A percentile compares a stretch with the other conserved stretches of the same genome.
phyloP scores from a whole-genome alignment of 1,140 invertebrate genomes.

The Oryctes rhinoceros region DNA sequence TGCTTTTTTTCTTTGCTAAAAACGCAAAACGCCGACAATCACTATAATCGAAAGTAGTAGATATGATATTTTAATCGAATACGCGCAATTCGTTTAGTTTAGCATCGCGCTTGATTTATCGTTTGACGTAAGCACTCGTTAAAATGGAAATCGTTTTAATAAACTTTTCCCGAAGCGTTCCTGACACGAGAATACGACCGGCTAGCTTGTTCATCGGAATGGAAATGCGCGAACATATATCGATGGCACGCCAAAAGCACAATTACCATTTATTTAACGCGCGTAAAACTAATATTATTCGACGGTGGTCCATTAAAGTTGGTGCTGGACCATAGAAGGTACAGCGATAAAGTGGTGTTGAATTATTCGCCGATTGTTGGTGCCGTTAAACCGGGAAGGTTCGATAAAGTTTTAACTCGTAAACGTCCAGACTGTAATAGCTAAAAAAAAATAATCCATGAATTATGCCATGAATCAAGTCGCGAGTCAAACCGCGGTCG shows the following conservation, averaged over 20 bases:
- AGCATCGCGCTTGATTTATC: no score
- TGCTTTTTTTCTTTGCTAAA: no score
- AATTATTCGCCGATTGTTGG: neutral
- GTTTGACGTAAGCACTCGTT: neutral
- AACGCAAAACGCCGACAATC: no score
- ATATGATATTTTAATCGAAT: no score
- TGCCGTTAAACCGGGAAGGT: neutral
- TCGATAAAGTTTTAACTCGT: neutral
- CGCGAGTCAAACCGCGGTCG: no score
- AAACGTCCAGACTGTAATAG: no score
- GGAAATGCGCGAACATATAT: neutral
- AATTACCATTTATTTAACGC: neutral
- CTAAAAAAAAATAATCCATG: no score
- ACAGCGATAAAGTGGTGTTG: neutral
- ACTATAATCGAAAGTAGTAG: no score
- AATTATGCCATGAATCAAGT: no score
- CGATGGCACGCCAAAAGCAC: neutral
- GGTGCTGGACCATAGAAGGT: neutral
- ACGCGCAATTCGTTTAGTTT: no score
- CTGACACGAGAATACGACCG: no score
- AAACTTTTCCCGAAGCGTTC: neutral
- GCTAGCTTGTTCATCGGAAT: neutral
- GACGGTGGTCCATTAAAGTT: neutral
- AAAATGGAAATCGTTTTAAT: neutral
- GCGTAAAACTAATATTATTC: constrained; percentile 1